A percentile compares a stretch with the other conserved stretches of the same genome.
Conservation (phyloP, 2,888 invertebrate genomes). For the Pyrocoelia pectoralis region DNA sequence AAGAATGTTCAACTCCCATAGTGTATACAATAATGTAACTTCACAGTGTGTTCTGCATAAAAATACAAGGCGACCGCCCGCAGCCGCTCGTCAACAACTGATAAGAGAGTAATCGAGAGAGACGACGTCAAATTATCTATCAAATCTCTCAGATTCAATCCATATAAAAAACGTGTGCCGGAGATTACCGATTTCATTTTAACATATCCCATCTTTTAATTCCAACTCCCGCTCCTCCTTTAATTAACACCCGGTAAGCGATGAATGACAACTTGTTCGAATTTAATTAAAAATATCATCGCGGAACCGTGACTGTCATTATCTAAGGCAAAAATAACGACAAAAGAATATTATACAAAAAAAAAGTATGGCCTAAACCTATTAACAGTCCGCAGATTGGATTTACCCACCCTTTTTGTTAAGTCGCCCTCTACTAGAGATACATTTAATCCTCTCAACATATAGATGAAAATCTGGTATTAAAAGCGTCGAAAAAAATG, state of each 20-base stretch:
- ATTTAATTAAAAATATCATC: not conserved
- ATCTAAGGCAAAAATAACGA: slow-evolving; percentile 5
- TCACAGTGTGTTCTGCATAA: slow-evolving; percentile 32
- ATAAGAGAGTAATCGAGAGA: slow-evolving; percentile 45
- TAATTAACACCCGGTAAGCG: not conserved
- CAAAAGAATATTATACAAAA: slow-evolving; percentile 8
- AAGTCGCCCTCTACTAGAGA: slow-evolving; percentile 9
- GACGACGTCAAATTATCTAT: slow-evolving; percentile 37
- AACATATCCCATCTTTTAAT: slow-evolving; percentile 25
- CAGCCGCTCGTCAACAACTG: slow-evolving; percentile 41
- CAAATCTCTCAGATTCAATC: slow-evolving; percentile 44
- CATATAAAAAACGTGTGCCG: slow-evolving; percentile 41
- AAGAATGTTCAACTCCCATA: slow-evolving; percentile 38
- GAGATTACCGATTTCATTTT: slow-evolving; percentile 42
- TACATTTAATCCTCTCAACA: slow-evolving; percentile 13
- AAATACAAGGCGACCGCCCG: slow-evolving; percentile 15
- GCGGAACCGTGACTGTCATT: not conserved
- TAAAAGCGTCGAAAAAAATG: slow-evolving; percentile 7
- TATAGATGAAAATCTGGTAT: slow-evolving; percentile 7
- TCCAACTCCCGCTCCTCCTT: not conserved
- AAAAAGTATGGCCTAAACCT: slow-evolving; percentile 11
- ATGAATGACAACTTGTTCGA: not conserved
- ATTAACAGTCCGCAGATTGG: slow-evolving; percentile 10
- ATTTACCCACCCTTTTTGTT: slow-evolving; percentile 10
- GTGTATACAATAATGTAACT: slow-evolving; percentile 40